Conservation (phyloP, 2,888 invertebrate genomes). For the Acronicta aceris region DNA sequence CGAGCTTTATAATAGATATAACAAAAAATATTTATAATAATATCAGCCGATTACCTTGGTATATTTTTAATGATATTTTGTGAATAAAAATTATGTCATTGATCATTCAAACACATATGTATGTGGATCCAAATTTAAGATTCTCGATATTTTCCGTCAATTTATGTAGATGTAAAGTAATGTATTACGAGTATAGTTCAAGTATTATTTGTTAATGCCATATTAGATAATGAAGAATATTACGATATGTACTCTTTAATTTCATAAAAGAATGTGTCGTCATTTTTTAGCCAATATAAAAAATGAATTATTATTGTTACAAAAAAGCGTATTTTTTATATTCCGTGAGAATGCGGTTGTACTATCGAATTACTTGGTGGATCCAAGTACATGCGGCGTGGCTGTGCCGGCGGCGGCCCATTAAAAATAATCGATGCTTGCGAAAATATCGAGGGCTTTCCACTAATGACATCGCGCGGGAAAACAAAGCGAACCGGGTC, state of each 20-base stretch:
- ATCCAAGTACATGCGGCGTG: conserved; percentile 67
- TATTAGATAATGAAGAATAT: conserved; percentile 20
- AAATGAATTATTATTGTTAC: no score
- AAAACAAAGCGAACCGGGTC: conserved; percentile 83
- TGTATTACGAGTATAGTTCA: conserved; percentile 10
- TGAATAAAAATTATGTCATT: neutral
- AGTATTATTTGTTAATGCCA: no score
- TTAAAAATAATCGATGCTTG: conserved; percentile 88
- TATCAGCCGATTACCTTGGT: no score
- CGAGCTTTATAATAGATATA: no score
- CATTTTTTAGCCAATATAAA: neutral
- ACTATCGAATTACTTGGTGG: conserved; percentile 61
- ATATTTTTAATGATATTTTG: no score
- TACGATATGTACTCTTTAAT: neutral
- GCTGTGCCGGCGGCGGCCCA: conserved; percentile 78
- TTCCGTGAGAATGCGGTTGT: conserved; percentile 50
- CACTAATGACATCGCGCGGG: conserved; percentile 87
- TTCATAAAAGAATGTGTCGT: neutral
- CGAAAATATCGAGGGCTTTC: conserved; percentile 86
- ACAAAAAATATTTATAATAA: no score
- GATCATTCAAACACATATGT: neutral
- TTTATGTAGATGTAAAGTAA: conserved; percentile 14
- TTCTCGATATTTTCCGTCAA: conserved; percentile 7
- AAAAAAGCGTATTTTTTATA: conserved; percentile 23
- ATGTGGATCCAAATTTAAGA: neutral